Percentiles rank a stretch among this genome's conserved stretches.
These are phyloP conservation scores for Erpornis zantholeuca DNA, from an alignment of 2,113 vertebrate genomes.

Conservation along the genomic window DNA sequence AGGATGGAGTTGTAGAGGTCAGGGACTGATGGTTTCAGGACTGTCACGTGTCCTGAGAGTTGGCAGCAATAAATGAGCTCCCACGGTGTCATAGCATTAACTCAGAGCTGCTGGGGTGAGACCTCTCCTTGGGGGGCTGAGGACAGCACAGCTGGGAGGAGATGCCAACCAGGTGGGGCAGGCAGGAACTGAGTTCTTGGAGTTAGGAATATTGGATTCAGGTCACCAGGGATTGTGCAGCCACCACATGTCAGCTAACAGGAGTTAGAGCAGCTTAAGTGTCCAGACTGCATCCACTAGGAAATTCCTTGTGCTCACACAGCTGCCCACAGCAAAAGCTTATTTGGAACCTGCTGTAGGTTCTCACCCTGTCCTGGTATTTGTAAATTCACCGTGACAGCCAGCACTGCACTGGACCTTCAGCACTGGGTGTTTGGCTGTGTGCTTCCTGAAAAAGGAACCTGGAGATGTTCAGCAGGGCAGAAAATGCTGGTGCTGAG, in stretches of 20 bases:
- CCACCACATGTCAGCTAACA: background rate
- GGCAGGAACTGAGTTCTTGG: background rate
- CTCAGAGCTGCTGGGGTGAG: background rate
- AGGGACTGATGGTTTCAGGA: background rate
- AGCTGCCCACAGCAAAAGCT: constrained; percentile 18
- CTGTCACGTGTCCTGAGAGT: background rate
- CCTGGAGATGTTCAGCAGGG: background rate
- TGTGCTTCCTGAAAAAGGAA: background rate
- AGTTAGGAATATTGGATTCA: background rate
- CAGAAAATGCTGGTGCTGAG: background rate
- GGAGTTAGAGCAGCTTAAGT: background rate
- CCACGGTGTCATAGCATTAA: background rate
- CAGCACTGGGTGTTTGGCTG: background rate
- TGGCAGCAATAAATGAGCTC: background rate
- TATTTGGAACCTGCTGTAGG: background rate
- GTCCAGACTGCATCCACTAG: background rate
- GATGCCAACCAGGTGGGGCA: background rate
- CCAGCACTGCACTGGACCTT: background rate
- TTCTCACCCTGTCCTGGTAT: background rate
- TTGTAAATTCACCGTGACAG: background rate
- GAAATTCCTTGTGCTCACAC: background rate
- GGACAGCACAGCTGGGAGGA: background rate
- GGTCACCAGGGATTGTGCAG: background rate
- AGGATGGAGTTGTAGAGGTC: background rate
- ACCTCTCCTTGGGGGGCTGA: background rate